Percentiles rank a stretch among this genome's conserved stretches.
These are phyloP conservation scores for Rostratula benghalensis DNA, from an alignment of 2,113 vertebrate species.

Conservation along the genomic window DNA sequence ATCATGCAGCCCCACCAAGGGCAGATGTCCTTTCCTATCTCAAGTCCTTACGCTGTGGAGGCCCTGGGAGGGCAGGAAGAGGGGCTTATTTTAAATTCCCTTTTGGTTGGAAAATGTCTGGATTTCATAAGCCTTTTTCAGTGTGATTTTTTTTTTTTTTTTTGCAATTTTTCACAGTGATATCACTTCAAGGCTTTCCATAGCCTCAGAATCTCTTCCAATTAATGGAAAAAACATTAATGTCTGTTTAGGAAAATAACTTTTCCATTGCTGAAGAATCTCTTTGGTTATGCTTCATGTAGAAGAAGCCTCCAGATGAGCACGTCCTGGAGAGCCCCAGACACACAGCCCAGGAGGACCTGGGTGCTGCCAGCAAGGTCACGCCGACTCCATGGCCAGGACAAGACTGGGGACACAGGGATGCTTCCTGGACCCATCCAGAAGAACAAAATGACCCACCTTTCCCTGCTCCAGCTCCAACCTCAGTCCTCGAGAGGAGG, in stretches of 20 bases:
- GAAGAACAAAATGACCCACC: fast-evolving
- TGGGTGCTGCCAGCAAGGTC: not conserved
- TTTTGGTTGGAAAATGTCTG: not conserved
- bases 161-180: slow-evolving; percentile 11
- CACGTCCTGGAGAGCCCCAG: not conserved
- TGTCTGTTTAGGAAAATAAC: not conserved
- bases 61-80: fast-evolving
- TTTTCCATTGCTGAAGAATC: not conserved
- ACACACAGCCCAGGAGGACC: not conserved
- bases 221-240: slow-evolving; percentile 57
- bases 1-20: fast-evolving
- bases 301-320: not conserved
- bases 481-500: fast-evolving
- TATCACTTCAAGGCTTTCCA: slow-evolving; percentile 28
- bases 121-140: not conserved
- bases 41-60: fast-evolving
- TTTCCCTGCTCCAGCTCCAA: not conserved
- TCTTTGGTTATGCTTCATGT: not conserved
- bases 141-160: not conserved
- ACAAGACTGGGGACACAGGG: fast-evolving
- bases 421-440: not conserved
- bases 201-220: slow-evolving; percentile 13
- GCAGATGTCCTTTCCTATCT: not conserved
- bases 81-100: not conserved
- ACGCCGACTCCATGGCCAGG: fast-evolving